Conservation (phyloP, 2,113 vertebrate genomes). For the Bos indicus region DNA sequence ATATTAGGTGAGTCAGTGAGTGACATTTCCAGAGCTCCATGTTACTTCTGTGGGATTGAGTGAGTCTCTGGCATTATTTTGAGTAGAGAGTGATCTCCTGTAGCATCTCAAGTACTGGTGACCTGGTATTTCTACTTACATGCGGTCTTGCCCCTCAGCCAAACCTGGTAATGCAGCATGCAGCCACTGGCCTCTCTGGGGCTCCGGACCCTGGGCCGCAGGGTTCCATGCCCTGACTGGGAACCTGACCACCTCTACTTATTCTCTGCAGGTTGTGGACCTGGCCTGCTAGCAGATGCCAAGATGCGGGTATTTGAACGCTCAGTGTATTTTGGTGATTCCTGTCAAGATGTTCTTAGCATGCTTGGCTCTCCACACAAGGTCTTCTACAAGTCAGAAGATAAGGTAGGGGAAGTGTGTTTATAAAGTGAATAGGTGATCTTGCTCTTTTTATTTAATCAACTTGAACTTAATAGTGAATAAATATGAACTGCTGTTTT, state of each 20-base stretch:
- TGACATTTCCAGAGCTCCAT: not conserved
- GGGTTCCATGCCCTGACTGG: not conserved
- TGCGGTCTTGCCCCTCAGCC: not conserved
- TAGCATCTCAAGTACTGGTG: not conserved
- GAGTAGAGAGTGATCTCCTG: not conserved
- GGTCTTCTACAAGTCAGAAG: constrained; percentile 99
- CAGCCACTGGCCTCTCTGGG: not conserved
- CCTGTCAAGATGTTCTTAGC: constrained; percentile 96
- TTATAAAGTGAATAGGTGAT: not conserved
- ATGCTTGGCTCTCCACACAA: constrained; percentile 97
- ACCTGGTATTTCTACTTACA: not conserved
- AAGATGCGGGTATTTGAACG: constrained; percentile 94
- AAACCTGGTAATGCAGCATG: not conserved
- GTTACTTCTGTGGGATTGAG: not conserved
- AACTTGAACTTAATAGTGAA: not conserved
- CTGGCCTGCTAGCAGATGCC: constrained; percentile 90
- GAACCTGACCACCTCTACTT: constrained; percentile 7
- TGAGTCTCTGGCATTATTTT: constrained; percentile 9
- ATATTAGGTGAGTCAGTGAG: not conserved
- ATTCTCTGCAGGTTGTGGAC: constrained; percentile 85
- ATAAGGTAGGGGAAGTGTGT: constrained; percentile 86
- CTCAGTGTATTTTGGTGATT: constrained; percentile 95
- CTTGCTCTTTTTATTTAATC: not conserved
- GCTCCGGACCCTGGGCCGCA: not conserved
- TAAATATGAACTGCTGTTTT: not conserved